Evolutionary conservation across 2,113 vertebrate genomes (phyloP).

Genomic region (Zapornia atra): DNA sequence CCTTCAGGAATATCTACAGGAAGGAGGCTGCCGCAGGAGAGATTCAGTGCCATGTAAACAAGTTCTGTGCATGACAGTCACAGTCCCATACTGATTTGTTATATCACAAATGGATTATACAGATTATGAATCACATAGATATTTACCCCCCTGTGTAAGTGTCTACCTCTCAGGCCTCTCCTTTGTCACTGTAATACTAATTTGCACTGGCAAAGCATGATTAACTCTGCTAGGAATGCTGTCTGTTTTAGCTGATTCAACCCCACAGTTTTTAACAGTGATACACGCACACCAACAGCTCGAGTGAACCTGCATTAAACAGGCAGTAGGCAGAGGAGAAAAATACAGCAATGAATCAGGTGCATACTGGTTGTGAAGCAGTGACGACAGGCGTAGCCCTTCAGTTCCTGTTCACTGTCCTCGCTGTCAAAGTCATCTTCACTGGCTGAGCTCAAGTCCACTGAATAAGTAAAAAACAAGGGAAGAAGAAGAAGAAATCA

Average conservation of each 20-base stretch:
- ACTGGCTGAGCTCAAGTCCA: conserved; percentile 97
- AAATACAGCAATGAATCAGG: background rate
- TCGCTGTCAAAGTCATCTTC: conserved; percentile 99
- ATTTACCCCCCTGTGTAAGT: background rate
- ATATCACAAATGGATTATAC: background rate
- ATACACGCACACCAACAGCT: background rate
- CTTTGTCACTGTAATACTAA: background rate
- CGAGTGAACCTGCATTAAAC: background rate
- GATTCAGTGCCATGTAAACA: background rate
- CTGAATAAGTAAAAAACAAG: conserved; percentile 64
- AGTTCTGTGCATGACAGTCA: background rate
- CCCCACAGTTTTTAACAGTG: background rate
- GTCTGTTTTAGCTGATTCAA: background rate
- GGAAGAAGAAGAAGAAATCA: background rate
- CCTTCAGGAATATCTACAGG: background rate
- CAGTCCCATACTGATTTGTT: background rate
- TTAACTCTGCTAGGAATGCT: background rate
- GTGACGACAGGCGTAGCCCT: conserved; percentile 98
- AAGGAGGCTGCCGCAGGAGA: background rate
- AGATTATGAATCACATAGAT: background rate
- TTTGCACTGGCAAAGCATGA: background rate
- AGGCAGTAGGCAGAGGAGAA: background rate
- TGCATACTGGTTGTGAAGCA: conserved; percentile 96
- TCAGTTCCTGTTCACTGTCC: conserved; percentile 98
- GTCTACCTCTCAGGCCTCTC: background rate